These are phyloP conservation scores for Cossypha niveicapilla DNA, from an alignment of 2,797 vertebrate genomes.

Conservation along the genomic window DNA sequence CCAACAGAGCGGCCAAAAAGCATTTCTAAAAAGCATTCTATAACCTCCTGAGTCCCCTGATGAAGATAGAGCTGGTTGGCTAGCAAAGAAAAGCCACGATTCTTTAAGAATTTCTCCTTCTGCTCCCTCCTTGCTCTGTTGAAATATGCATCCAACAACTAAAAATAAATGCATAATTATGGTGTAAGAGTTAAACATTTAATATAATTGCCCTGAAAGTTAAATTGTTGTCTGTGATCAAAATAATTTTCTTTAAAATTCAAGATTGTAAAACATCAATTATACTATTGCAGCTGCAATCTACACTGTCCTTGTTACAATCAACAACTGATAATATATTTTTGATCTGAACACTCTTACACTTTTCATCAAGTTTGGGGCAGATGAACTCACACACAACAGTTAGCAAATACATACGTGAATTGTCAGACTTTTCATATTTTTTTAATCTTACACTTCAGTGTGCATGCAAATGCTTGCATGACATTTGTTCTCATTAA, in stretches of 20 bases:
- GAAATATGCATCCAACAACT: slow-evolving; percentile 96
- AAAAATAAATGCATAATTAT: slow-evolving; percentile 53
- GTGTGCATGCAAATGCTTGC: not conserved
- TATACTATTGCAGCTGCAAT: not conserved
- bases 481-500: not conserved
- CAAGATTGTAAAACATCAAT: not conserved
- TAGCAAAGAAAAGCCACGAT: slow-evolving; percentile 93
- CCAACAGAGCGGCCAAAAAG: slow-evolving; percentile 86
- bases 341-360: not conserved
- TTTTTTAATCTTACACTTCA: not conserved
- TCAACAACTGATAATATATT: not conserved
- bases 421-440: not conserved
- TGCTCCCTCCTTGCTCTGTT: slow-evolving; percentile 92
- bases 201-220: not conserved
- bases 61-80: slow-evolving; percentile 97
- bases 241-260: accelerated
- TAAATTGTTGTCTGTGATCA: not conserved
- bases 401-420: not conserved
- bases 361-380: not conserved
- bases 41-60: slow-evolving; percentile 88
- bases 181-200: not conserved
- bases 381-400: not conserved
- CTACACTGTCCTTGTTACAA: not conserved
- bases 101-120: slow-evolving; percentile 96
- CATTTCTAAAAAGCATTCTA: slow-evolving; percentile 94